phyloP scores from a whole-genome alignment of 2,797 vertebrate genomes.

The Muraenolepis orangiensis region DNA sequence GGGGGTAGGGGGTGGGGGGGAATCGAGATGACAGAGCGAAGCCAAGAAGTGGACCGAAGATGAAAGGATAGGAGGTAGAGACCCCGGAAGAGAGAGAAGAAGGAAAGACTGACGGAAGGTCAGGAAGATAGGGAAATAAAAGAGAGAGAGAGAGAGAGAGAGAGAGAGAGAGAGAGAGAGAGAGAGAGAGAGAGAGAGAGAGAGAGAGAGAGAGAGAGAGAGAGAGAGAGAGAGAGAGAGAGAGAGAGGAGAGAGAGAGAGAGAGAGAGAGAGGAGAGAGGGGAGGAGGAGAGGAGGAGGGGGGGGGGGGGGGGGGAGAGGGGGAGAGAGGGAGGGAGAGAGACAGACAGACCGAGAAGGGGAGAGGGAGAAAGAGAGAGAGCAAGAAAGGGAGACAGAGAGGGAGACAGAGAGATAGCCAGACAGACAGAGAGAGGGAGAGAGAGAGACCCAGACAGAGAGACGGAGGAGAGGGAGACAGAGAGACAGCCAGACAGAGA shows the following conservation, averaged over 20 bases:
- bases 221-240: too few species aligned
- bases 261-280: constrained; percentile 13
- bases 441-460: not conserved
- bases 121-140: constrained; percentile 50
- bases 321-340: constrained; percentile 56
- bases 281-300: constrained; percentile 46
- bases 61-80: constrained; percentile 50
- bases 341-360: constrained; percentile 74
- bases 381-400: too few species aligned
- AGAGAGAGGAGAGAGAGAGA: constrained; percentile 18
- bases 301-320: too few species aligned
- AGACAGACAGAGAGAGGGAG: constrained; percentile 12
- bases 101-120: constrained; percentile 71
- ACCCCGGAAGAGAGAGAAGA: constrained; percentile 54
- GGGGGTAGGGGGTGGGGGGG: constrained; percentile 36
- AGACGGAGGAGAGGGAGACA: too few species aligned
- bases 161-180: too few species aligned
- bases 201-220: too few species aligned
- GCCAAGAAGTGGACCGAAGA: constrained; percentile 67
- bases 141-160: constrained; percentile 47
- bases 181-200: too few species aligned
- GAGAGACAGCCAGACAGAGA: constrained; percentile 18
- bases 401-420: constrained; percentile 42
- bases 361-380: constrained; percentile 32
- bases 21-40: constrained; percentile 69